Conservation (phyloP, 2,113 vertebrate genomes). For the Apistogramma diplotaenia region DNA sequence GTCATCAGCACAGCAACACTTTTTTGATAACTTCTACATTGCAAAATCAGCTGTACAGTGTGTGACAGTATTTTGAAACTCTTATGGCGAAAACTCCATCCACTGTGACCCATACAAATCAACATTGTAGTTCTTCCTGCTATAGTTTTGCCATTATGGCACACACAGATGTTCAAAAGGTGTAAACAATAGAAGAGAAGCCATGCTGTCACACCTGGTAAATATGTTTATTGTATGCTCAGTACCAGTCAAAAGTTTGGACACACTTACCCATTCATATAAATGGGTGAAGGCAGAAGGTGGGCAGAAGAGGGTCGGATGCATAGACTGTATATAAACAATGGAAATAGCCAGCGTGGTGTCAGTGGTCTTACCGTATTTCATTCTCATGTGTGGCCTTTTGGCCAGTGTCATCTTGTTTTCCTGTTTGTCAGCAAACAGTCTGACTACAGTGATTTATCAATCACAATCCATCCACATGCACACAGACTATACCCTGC, state of each 20-base stretch:
- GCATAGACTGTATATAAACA: neutral
- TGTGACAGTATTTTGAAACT: too few relatives aligned
- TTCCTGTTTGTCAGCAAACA: too few relatives aligned
- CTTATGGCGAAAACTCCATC: neutral
- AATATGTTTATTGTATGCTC: neutral
- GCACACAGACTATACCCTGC: too few relatives aligned
- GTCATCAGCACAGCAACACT: too few relatives aligned
- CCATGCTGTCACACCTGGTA: neutral
- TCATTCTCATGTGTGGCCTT: neutral
- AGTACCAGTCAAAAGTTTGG: too few relatives aligned
- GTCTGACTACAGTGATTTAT: rapidly evolving
- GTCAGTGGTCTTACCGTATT: neutral
- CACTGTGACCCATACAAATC: neutral
- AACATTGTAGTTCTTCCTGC: neutral
- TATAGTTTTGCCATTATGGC: neutral
- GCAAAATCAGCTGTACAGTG: neutral
- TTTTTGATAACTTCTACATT: too few relatives aligned
- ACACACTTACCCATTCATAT: too few relatives aligned
- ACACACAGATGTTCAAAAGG: neutral
- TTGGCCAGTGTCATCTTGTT: neutral
- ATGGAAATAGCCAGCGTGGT: neutral
- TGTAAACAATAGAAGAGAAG: too few relatives aligned
- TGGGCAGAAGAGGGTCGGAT: too few relatives aligned
- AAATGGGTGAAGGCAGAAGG: too few relatives aligned
- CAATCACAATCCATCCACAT: rapidly evolving